Evolutionary conservation across 2,113 vertebrate genomes (phyloP), one percentile per base, ranked within the genome.

Genomic region (Protobothrops flavoviridis): DNA sequence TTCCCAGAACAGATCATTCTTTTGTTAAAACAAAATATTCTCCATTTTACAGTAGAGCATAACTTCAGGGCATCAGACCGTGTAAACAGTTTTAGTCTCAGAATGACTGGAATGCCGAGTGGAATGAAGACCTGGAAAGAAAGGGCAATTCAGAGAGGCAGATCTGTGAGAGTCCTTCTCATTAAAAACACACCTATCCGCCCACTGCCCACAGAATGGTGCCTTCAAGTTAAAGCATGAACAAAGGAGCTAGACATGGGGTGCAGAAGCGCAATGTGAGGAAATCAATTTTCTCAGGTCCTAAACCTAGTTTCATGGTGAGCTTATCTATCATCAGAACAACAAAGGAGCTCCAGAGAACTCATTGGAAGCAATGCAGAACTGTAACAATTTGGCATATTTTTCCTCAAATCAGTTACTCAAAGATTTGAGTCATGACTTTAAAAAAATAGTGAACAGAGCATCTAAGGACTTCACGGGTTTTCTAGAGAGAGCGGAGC

Each of bases 21-120:
- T 91, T 64, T 50, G 93, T 90, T 59, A 93, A 96, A 94, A 29
- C 55, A 89, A 90, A 94, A 87, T 24, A 26, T 57, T 92, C 69
- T 29, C 95, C 85, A 94, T 94, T 93, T 94, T 94, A 94, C 92
- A 93, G 88, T 92, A 94, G 91, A 87, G 93, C 26, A 5, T 92
- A 97, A 94, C 91, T 39, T 64, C 95, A 69, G 94, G 94, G 96
- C 97, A 97, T 93, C 33, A 45, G 96, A 96, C 90, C 97, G 93
- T 96, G 93, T 64, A 97, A 97, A 97, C 91, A 97, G 93, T 95
- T 95, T 91, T 93, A 95, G 95, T 90, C 93, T 89, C 95, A 96
- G 94, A 96, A 96, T 95, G 95, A 95, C 94, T 93, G 96, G 97
- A 98, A 98, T 98, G 97, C 5, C 11, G 94, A 95, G 95, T 95